Evolutionary conservation across 2,797 vertebrate species (phyloP).

Genomic region (Xiphophorus birchmanni): DNA sequence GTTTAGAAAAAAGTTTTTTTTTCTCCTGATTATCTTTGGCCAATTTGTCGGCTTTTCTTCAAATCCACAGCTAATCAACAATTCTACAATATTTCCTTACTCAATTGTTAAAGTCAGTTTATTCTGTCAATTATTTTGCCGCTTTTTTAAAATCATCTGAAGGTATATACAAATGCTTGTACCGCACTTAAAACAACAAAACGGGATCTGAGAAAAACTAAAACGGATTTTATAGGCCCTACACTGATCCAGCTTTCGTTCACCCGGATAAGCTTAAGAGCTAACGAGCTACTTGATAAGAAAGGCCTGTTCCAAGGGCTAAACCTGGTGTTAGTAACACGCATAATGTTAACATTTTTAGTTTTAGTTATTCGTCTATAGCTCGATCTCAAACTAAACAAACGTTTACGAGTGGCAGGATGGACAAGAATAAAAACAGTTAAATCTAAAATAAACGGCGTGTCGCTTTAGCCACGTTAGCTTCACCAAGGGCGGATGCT

Average conservation of each 20-base stretch:
- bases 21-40: neutral
- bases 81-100: neutral
- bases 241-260: slow-evolving; percentile 3
- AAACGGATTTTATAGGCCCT: neutral
- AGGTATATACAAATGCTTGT: neutral
- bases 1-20: neutral
- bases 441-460: neutral
- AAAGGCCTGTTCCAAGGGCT: slow-evolving; percentile 59
- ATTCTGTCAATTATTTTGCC: too few relatives aligned
- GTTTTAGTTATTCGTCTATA: neutral
- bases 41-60: neutral
- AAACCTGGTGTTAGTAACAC: slow-evolving; percentile 10
- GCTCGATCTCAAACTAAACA: neutral
- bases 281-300: slow-evolving; percentile 48
- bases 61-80: neutral
- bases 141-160: neutral
- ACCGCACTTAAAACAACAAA: neutral
- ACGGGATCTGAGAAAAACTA: neutral
- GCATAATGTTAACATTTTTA: neutral
- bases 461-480: neutral
- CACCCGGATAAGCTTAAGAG: slow-evolving; percentile 34
- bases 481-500: slow-evolving; percentile 73
- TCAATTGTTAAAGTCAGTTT: neutral
- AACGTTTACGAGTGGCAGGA: neutral
- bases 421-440: too few relatives aligned